phyloP scores from a whole-genome alignment of 1,140 invertebrate genomes.

The Macrocentrus cingulum region DNA sequence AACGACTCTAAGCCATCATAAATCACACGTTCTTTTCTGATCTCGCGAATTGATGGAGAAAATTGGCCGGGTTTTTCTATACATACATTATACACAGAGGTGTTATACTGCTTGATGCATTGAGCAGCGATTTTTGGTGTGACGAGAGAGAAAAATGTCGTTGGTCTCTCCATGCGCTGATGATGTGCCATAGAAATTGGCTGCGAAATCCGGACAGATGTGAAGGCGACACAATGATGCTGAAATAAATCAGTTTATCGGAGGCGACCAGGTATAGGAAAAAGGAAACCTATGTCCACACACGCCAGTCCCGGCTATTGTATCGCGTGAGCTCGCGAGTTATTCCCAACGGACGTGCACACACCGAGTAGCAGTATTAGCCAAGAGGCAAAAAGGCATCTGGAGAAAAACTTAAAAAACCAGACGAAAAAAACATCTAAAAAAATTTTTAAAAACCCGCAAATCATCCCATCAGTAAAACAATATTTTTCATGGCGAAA shows the following conservation, averaged over 20 bases:
- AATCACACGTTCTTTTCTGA: neutral
- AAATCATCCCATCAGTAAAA: too few relatives aligned
- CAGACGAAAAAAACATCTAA: too few relatives aligned
- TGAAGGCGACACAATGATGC: conserved; percentile 45
- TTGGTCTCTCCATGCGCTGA: neutral
- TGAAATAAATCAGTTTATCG: conserved; percentile 59
- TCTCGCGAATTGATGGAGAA: neutral
- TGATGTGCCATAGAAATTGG: conserved; percentile 19
- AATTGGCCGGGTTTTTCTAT: neutral
- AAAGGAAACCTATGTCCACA: conserved; percentile 29
- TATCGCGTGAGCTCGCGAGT: conserved; percentile 27
- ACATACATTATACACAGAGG: conserved; percentile 1
- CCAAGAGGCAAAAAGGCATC: neutral
- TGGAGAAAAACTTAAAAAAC: conserved; percentile 3
- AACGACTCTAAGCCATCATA: too few relatives aligned
- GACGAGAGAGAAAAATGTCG: conserved; percentile 13
- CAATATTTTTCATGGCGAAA: too few relatives aligned
- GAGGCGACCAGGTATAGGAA: conserved; percentile 25
- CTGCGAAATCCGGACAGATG: conserved; percentile 51
- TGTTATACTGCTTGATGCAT: conserved; percentile 1
- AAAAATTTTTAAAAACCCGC: too few relatives aligned
- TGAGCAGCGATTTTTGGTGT: conserved; percentile 5
- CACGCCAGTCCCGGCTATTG: conserved; percentile 28
- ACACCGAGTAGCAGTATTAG: conserved; percentile 5
- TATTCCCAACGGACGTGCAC: conserved; percentile 26